These are phyloP conservation scores for Clistopyga incitator DNA, from an alignment of 2,888 invertebrate genomes.

Conservation along the genomic window DNA sequence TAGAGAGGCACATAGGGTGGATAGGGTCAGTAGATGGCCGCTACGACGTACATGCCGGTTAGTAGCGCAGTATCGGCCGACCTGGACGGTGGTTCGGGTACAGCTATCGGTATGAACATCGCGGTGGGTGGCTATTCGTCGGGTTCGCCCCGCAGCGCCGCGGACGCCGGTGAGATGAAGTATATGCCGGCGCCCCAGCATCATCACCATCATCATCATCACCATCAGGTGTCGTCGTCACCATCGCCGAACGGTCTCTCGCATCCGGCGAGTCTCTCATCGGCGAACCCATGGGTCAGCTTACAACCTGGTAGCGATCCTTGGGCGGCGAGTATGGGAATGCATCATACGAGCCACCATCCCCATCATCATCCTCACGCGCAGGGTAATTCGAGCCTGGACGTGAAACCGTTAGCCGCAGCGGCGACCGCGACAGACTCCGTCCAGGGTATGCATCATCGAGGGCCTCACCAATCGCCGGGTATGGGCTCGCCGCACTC, in stretches of 20 bases:
- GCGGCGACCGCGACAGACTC: slow-evolving; percentile 84
- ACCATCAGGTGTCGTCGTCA: slow-evolving; percentile 89
- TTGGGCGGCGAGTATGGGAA: slow-evolving; percentile 90
- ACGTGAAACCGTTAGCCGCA: slow-evolving; percentile 92
- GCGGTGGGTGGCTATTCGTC: slow-evolving; percentile 90
- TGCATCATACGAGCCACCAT: slow-evolving; percentile 88
- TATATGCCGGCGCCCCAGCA: slow-evolving; percentile 94
- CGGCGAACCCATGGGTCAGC: slow-evolving; percentile 93
- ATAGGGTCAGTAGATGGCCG: slow-evolving; percentile 92
- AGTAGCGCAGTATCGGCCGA: slow-evolving; percentile 91
- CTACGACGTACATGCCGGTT: slow-evolving; percentile 96
- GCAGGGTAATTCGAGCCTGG: slow-evolving; percentile 86
- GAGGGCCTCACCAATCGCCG: slow-evolving; percentile 84
- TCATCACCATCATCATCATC: slow-evolving; percentile 92
- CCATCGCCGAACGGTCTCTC: slow-evolving; percentile 88
- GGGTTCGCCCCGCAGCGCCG: slow-evolving; percentile 93
- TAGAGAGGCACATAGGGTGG: slow-evolving; percentile 84
- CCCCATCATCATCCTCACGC: slow-evolving; percentile 88
- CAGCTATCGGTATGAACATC: slow-evolving; percentile 90
- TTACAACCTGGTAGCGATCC: slow-evolving; percentile 91
- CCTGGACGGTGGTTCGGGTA: slow-evolving; percentile 87
- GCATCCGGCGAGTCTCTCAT: slow-evolving; percentile 86
- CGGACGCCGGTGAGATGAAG: slow-evolving; percentile 97
- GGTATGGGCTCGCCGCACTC: slow-evolving; percentile 91
- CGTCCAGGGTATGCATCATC: slow-evolving; percentile 85